Conservation (phyloP, 2,113 vertebrate species). For the Macrotis lagotis region DNA sequence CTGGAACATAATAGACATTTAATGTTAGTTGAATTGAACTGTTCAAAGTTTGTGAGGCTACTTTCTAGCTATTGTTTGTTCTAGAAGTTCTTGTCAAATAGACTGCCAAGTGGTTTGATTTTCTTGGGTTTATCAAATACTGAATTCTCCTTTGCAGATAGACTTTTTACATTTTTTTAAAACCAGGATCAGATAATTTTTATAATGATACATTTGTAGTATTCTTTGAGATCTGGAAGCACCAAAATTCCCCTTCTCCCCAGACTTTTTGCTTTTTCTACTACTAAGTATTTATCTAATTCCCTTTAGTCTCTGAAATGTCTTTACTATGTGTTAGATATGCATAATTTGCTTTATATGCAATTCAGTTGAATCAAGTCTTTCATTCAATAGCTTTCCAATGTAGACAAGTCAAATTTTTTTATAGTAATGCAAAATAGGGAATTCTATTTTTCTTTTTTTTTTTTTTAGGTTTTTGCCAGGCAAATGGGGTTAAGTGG, state of each 20-base stretch:
- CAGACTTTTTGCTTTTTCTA: too few relatives aligned
- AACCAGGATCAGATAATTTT: neutral
- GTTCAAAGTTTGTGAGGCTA: neutral
- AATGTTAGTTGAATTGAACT: neutral
- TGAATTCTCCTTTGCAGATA: neutral
- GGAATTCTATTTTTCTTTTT: neutral
- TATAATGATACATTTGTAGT: neutral
- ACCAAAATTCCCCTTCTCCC: neutral
- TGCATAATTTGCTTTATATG: neutral
- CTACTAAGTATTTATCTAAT: neutral
- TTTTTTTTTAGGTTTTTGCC: too few relatives aligned
- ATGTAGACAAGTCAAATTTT: neutral
- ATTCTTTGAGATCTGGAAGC: neutral
- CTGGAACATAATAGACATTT: neutral
- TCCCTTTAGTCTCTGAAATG: neutral
- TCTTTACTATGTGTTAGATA: neutral
- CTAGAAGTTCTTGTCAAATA: neutral
- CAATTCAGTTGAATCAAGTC: neutral
- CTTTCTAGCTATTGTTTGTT: neutral
- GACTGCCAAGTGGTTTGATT: too few relatives aligned
- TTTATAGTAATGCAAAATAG: neutral
- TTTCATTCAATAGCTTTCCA: neutral
- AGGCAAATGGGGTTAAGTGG: too few relatives aligned
- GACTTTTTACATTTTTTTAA: neutral
- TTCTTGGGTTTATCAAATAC: neutral